phyloP scores from a whole-genome alignment of 2,888 invertebrate genomes.

The Mantis religiosa region DNA sequence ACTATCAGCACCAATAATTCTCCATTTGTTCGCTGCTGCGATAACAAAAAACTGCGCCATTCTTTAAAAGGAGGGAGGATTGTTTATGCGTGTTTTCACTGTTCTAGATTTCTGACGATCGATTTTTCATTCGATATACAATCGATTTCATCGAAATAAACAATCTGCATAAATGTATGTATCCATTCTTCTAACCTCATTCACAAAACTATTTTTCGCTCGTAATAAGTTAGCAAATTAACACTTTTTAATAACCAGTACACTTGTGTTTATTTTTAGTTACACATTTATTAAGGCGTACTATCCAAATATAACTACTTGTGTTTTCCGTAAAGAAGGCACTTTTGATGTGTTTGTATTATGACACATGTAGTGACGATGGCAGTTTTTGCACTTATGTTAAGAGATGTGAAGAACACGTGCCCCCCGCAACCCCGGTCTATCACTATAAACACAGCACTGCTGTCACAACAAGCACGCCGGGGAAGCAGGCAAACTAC shows the following conservation, averaged over 20 bases:
- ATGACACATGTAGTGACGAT: background rate
- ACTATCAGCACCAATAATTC: background rate
- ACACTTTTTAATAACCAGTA: too few species aligned
- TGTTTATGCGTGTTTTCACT: background rate
- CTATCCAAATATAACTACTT: background rate
- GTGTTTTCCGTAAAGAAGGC: background rate
- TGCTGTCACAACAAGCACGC: background rate
- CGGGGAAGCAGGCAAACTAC: slow-evolving; percentile 5
- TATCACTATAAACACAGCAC: background rate
- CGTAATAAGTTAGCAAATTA: background rate
- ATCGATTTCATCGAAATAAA: background rate
- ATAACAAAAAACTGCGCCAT: background rate
- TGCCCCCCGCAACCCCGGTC: background rate
- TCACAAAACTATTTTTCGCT: background rate
- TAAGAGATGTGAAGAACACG: background rate
- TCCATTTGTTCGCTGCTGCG: background rate
- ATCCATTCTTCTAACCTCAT: background rate
- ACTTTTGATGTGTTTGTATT: background rate
- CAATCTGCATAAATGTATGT: background rate
- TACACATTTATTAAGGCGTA: background rate
- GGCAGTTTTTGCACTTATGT: background rate
- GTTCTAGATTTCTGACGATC: background rate
- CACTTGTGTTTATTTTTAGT: background rate
- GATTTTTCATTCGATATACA: background rate
- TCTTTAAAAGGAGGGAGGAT: background rate